Evolutionary conservation across 2,888 invertebrate genomes (phyloP).

Genomic region (Camponotus fellah): DNA sequence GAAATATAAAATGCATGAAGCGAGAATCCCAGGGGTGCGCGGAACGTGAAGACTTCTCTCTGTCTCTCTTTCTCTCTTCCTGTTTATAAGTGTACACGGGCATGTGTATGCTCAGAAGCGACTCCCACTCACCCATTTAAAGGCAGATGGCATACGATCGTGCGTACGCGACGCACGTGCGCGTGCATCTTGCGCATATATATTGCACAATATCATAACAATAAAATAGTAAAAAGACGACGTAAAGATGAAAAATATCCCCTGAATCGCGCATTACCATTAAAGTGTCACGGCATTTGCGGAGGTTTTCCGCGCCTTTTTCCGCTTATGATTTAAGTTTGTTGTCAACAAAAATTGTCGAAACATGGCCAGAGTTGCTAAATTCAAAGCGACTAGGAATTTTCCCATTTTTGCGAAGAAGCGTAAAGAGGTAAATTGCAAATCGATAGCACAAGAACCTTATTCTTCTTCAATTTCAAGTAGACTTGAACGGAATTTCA

Average conservation of each 20-base stretch:
- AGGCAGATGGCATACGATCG: slow-evolving; percentile 46
- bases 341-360: background rate
- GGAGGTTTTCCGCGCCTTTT: background rate
- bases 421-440: background rate
- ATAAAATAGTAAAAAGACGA: slow-evolving; percentile 39
- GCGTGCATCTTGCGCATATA: slow-evolving; percentile 28
- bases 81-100: slow-evolving; percentile 36
- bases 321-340: background rate
- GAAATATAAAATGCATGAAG: slow-evolving; percentile 86
- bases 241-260: background rate
- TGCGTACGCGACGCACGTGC: slow-evolving; percentile 51
- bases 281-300: background rate
- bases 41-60: slow-evolving; percentile 38
- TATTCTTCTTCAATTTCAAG: background rate
- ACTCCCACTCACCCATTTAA: slow-evolving; percentile 40
- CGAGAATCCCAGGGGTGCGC: slow-evolving; percentile 77
- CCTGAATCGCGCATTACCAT: background rate
- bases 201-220: slow-evolving; percentile 18
- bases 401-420: background rate
- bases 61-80: slow-evolving; percentile 5
- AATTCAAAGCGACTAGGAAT: background rate
- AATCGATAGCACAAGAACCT: background rate
- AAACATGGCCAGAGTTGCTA: background rate
- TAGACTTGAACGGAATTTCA: background rate
- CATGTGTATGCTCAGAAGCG: slow-evolving; percentile 42